A percentile compares a stretch with the other conserved stretches of the same genome.
Conservation (phyloP, 2,797 vertebrate genomes). For the Calcarius lapponicus region DNA sequence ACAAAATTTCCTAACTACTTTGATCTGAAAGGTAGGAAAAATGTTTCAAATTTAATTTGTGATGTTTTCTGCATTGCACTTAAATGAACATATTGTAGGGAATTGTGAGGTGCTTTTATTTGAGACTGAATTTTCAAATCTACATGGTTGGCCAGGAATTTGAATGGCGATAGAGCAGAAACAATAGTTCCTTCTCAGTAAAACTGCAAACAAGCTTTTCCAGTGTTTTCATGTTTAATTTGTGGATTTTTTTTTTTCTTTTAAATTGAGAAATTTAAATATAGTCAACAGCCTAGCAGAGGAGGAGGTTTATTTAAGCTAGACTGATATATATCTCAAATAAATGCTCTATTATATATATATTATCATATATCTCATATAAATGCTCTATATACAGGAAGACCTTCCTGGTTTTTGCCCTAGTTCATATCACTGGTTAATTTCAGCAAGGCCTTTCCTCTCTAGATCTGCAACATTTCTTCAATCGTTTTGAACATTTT, state of each 20-base stretch:
- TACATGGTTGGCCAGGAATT: neutral
- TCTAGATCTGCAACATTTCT: neutral
- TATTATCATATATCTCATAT: neutral
- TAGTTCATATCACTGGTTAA: neutral
- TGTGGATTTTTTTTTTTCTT: neutral
- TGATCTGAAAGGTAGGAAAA: neutral
- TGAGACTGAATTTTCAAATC: neutral
- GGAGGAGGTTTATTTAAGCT: neutral
- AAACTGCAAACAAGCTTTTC: neutral
- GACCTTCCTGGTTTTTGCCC: neutral
- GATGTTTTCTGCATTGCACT: neutral
- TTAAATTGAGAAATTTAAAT: neutral
- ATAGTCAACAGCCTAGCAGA: neutral
- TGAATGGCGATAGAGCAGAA: neutral
- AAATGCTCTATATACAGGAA: neutral
- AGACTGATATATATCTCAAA: neutral
- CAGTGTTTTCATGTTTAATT: neutral
- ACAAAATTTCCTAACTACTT: neutral
- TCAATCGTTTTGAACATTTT: neutral
- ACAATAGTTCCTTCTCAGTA: neutral
- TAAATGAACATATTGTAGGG: neutral
- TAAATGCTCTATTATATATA: neutral
- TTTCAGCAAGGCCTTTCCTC: neutral
- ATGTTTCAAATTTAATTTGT: neutral
- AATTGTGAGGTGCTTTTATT: neutral